phyloP scores from a whole-genome alignment of 2,797 vertebrate genomes.

The Pteronotus mesoamericanus region DNA sequence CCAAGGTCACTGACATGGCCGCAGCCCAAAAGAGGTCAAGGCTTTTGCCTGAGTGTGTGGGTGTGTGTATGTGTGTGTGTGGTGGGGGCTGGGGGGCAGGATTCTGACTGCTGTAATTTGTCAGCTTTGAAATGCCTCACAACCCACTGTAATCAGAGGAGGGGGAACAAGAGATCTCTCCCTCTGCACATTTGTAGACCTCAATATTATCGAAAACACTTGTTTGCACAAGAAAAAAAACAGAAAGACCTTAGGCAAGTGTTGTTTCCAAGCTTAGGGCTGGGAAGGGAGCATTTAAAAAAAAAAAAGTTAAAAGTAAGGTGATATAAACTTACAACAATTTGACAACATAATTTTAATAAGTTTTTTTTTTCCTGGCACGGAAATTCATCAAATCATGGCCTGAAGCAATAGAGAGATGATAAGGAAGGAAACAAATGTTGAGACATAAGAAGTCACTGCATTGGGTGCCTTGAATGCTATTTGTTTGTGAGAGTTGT shows the following conservation, averaged over 20 bases:
- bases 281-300: neutral
- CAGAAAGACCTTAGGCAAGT: neutral
- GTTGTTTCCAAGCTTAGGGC: neutral
- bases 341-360: slow-evolving; percentile 71
- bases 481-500: slow-evolving; percentile 43
- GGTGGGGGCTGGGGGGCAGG: neutral
- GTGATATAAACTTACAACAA: slow-evolving; percentile 58
- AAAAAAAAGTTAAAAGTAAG: slow-evolving; percentile 43
- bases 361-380: slow-evolving; percentile 55
- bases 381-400: slow-evolving; percentile 67
- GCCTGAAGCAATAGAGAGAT: slow-evolving; percentile 61
- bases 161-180: neutral
- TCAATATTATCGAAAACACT: neutral
- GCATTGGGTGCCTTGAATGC: neutral
- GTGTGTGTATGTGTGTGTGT: neutral
- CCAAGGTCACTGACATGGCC: neutral
- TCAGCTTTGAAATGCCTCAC: neutral
- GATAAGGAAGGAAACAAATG: slow-evolving; percentile 43
- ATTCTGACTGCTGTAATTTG: neutral
- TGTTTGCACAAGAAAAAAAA: neutral
- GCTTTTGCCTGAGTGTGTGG: neutral
- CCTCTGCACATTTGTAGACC: neutral
- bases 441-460: neutral
- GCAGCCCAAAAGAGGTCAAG: neutral
- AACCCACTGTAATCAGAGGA: neutral